Evolutionary conservation across 2,797 vertebrate species (phyloP).

Genomic region (Galago senegalensis): DNA sequence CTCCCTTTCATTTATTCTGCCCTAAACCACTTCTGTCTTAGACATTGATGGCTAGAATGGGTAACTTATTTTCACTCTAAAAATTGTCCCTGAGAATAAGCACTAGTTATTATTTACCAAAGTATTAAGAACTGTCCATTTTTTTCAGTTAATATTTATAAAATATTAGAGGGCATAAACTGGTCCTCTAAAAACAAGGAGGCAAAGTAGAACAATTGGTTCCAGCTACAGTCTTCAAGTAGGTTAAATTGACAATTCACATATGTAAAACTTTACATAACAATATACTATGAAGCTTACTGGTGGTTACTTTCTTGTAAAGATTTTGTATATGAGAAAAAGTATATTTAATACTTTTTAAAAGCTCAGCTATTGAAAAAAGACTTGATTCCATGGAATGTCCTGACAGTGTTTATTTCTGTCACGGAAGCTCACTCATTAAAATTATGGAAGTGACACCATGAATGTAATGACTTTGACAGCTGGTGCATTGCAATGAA

Average conservation of each 20-base stretch:
- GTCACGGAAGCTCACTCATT: constrained; percentile 63
- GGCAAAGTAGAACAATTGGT: constrained; percentile 1
- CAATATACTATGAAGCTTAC: not conserved
- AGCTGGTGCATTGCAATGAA: constrained; percentile 39
- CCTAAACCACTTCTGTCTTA: not conserved
- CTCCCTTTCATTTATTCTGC: not conserved
- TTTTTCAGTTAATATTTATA: not conserved
- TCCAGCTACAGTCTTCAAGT: not conserved
- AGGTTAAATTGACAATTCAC: constrained; percentile 23
- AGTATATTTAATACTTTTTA: constrained; percentile 3
- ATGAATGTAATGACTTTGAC: constrained; percentile 55
- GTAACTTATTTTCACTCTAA: not conserved
- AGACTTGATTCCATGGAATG: constrained; percentile 13
- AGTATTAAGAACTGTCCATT: not conserved
- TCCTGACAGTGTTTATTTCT: constrained; percentile 54
- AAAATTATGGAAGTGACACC: constrained; percentile 65
- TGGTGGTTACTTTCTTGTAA: not conserved
- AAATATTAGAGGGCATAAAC: constrained; percentile 56
- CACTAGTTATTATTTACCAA: not conserved
- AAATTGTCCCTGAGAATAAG: not conserved
- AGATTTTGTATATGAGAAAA: constrained; percentile 35
- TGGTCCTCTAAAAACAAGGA: not conserved
- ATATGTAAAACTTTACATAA: not conserved
- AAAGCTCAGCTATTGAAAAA: constrained; percentile 17
- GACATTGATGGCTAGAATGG: not conserved